A percentile compares a stretch with the other conserved stretches of the same genome.
These are phyloP conservation scores for Cathartes aura DNA, from an alignment of 2,113 vertebrate genomes.

Conservation along the genomic window DNA sequence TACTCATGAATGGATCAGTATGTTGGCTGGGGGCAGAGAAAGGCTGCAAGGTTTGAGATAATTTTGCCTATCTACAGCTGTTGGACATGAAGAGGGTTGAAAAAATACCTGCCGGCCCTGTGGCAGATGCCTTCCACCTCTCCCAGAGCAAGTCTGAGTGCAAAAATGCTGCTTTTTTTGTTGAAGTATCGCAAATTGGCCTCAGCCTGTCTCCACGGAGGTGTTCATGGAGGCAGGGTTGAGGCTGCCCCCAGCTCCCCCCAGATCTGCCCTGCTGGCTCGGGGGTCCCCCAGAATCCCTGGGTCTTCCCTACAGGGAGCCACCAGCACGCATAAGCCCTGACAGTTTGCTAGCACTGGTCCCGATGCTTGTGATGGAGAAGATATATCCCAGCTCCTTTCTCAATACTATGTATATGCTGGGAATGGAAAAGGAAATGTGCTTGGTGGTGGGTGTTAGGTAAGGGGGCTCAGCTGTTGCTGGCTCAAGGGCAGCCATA, in stretches of 20 bases:
- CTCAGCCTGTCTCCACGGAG: neutral
- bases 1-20: neutral
- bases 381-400: neutral
- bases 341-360: neutral
- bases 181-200: neutral
- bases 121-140: neutral
- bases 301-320: neutral
- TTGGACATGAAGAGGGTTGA: neutral
- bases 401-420: rapidly evolving
- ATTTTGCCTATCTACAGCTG: neutral
- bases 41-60: neutral
- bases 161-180: neutral
- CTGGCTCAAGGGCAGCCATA: neutral
- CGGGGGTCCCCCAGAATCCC: rapidly evolving
- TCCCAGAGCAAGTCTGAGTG: neutral
- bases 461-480: neutral
- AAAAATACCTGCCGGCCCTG: neutral
- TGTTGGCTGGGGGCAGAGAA: neutral
- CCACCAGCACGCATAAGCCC: neutral
- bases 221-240: neutral
- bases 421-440: neutral
- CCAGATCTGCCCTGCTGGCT: neutral
- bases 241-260: neutral
- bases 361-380: neutral
- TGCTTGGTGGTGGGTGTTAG: neutral